phyloP scores from a whole-genome alignment of 2,797 vertebrate species.

The Esox lucius region DNA sequence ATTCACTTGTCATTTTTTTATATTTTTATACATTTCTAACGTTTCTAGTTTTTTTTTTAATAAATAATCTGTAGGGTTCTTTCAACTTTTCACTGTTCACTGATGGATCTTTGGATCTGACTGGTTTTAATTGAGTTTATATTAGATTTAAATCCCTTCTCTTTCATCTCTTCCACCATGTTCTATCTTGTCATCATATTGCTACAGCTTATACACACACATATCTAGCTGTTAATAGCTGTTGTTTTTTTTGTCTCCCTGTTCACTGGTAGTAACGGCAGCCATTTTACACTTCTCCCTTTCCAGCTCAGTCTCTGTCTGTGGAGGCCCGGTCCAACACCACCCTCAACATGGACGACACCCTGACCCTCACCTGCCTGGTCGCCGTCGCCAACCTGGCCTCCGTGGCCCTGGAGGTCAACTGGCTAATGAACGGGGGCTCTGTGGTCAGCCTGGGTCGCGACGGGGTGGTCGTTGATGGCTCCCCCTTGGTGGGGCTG shows the following conservation, averaged over 20 bases:
- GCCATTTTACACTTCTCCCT: slow-evolving; percentile 17
- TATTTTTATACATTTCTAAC: no score
- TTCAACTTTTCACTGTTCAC: no score
- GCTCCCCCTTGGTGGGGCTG: slow-evolving; percentile 70
- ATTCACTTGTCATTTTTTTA: no score
- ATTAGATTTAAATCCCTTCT: slow-evolving; percentile 1
- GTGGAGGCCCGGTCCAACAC: slow-evolving; percentile 70
- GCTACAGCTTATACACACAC: not conserved
- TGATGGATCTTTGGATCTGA: not conserved
- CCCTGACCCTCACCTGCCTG: slow-evolving; percentile 83
- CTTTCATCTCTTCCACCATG: not conserved
- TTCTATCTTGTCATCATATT: not conserved
- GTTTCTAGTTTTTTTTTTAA: no score
- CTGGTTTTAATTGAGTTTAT: slow-evolving; percentile 7
- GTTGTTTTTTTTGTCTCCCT: not conserved
- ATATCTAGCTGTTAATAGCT: not conserved
- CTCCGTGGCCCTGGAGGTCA: slow-evolving; percentile 78
- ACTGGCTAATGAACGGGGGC: slow-evolving; percentile 81
- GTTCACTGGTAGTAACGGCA: not conserved
- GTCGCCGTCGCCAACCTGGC: slow-evolving; percentile 77
- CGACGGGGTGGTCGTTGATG: slow-evolving; percentile 77
- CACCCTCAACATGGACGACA: slow-evolving; percentile 73
- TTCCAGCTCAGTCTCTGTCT: slow-evolving; percentile 77
- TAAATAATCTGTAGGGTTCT: no score
- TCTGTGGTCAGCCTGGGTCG: slow-evolving; percentile 79